Percentiles rank a stretch among this genome's conserved stretches.
phyloP scores from a whole-genome alignment of 2,113 vertebrate genomes.

The Nansenia antarctica region DNA sequence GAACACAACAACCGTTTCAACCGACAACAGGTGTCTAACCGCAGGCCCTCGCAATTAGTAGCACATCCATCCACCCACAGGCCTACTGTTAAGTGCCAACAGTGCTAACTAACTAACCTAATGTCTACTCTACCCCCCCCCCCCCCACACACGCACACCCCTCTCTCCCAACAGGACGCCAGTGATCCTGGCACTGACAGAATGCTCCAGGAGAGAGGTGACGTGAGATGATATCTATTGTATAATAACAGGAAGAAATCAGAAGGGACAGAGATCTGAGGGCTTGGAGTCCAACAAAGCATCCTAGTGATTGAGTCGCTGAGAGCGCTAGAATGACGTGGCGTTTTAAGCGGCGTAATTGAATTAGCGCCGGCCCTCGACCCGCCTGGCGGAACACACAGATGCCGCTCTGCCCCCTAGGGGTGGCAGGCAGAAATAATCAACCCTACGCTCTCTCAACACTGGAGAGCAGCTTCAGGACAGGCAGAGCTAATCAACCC shows the following conservation, averaged over 20 bases:
- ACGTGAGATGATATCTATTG: background rate
- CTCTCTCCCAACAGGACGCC: background rate
- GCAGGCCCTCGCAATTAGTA: too few species aligned
- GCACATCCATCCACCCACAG: too few species aligned
- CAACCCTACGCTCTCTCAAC: background rate
- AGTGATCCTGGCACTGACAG: background rate
- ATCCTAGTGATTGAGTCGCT: slow-evolving; percentile 22
- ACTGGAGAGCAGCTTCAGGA: background rate
- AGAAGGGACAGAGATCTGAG: background rate
- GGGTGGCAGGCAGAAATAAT: slow-evolving; percentile 44
- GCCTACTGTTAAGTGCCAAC: background rate
- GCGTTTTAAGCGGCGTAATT: slow-evolving; percentile 55
- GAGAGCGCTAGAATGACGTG: slow-evolving; percentile 38
- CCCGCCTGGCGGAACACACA: slow-evolving; percentile 27
- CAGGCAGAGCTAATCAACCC: slow-evolving; percentile 1
- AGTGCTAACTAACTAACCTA: background rate
- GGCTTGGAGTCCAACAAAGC: slow-evolving; percentile 18
- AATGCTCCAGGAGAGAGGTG: background rate
- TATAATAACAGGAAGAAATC: slow-evolving; percentile 3
- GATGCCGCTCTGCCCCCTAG: slow-evolving; percentile 43
- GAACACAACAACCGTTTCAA: background rate
- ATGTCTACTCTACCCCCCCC: background rate
- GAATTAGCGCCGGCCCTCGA: slow-evolving; percentile 37
- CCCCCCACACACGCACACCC: background rate
- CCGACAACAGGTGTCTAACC: too few species aligned